Conservation (phyloP, 2,113 vertebrate species). For the Nyctereutes procyonoides region DNA sequence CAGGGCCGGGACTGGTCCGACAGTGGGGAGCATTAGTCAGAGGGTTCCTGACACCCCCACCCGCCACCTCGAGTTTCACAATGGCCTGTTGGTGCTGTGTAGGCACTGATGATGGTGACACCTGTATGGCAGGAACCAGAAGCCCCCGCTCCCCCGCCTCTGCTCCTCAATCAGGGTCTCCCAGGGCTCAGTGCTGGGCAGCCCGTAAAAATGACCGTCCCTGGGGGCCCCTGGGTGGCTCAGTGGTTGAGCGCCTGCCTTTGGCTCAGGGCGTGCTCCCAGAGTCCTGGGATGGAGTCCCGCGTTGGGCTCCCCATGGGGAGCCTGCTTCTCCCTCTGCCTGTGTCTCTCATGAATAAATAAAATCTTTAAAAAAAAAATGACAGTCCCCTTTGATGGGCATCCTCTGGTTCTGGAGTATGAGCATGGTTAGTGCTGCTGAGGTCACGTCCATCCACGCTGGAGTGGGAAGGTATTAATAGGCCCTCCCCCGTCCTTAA, state of each 20-base stretch:
- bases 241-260: too few species aligned
- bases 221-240: not conserved
- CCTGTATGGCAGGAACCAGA: not conserved
- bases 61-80: not conserved
- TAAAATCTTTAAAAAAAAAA: too few species aligned
- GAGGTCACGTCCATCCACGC: not conserved
- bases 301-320: too few species aligned
- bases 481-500: not conserved
- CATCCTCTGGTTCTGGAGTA: not conserved
- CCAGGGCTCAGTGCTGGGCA: not conserved
- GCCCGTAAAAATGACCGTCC: not conserved
- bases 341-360: too few species aligned
- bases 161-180: not conserved
- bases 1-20: accelerated
- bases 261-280: too few species aligned
- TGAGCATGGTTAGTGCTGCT: accelerated
- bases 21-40: accelerated
- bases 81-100: accelerated
- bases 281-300: too few species aligned
- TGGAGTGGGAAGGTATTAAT: not conserved
- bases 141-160: too few species aligned
- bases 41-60: not conserved
- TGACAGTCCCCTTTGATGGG: not conserved
- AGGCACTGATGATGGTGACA: accelerated
- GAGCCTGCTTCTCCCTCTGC: too few species aligned